Base-by-base conservation (phyloP, 1,140 invertebrate species). In the Drosophila nannoptera region DNA sequence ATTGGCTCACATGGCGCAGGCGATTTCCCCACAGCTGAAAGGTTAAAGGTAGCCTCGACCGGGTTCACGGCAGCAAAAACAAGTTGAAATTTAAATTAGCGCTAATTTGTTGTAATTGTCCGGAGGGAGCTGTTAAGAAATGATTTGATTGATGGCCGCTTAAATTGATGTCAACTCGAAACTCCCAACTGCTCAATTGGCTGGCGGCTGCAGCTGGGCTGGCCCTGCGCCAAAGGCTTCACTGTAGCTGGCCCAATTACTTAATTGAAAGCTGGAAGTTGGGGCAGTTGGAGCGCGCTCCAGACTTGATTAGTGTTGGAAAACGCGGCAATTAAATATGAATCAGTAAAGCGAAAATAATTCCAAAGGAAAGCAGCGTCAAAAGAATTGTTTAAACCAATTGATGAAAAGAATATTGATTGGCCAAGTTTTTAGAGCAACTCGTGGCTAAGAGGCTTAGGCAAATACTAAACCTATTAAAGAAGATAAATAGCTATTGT, bases 31-130 rank as follows among this genome's bases (percentile, higher is more conserved):
- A 33, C 31, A 22, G 16, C 7, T 29, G 54, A 60, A 55, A 73
- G 71, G 67, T 60, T 64, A 70, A 65, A 32, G 55, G 53, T 65
- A 36, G 33, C 38, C 38, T 29, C 31, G 48, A 12, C 31, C 31
- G 58, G 22, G 14, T 65, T 73, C 70, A 69, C n/a, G 70, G 70
- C 43, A 46, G 29, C 11, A 36, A 9, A 11, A 8, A 14, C 6
- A 56, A 38, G 11, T 36, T 31, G 29, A 14, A 45, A 45, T 5
- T 55, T 55, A 45, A 45, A 56, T 56, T 11, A 55, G 7, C n/a
- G 11, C 22, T 43, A 43, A 55, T 55, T 55, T 54, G 38, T 42
- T 56, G 53, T 43, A 38, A 40, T 40, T 54, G 52, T 49, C n/a
- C 22, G 48, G 29, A 16, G 50, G 32, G 16, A 38, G 3, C 33